Evolutionary conservation across 2,888 invertebrate species (phyloP), one percentile per base, ranked within the genome.

Genomic region (Camptogramma bilineatum): DNA sequence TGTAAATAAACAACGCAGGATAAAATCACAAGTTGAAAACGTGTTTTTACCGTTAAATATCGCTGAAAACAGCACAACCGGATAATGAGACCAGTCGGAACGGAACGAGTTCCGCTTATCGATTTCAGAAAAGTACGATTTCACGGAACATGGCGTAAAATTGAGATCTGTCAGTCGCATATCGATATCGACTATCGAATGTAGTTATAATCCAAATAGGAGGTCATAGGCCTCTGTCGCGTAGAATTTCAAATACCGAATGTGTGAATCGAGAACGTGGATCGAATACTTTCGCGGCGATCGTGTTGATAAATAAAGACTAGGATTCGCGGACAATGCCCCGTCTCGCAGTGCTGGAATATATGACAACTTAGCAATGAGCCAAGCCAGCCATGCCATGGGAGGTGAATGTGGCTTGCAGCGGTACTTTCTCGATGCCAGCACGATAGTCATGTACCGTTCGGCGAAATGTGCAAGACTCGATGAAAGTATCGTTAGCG

Each of bases 241-340:
- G 74, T 82, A 82, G 89, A 86, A 90, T 90, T 85, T 78, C 82
- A 82, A 86, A 82, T 82, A 84, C 83, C 82, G 84, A 86, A 88
- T 91, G 92, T 91, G 91, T 89, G 91, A 91, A 91, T 88, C 83
- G 84, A 74, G 83, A 80, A 90, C 93, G 93, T 91, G 92, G 69
- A 85, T 85, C 81, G 92, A 90, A 91, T 92, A 84, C 80, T 74
- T 74, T 82, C 82, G 74, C 79, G 81, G 74, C 73, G 79, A 82
- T 88, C 80, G 85, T 81, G 78, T 82, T 82, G 85, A 86, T 88
- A 88, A 87, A 88, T 84, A 88, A 87, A 77, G 81, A 80, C 77
- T 83, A 80, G 82, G 82, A 84, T 83, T 81, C 70, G 79, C 81
- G 86, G 87, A 82, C 90, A 82, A 84, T 86, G 87, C 85, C 87